Base-by-base conservation (phyloP, 2,888 invertebrate genomes). In the Carabus problematicus region DNA sequence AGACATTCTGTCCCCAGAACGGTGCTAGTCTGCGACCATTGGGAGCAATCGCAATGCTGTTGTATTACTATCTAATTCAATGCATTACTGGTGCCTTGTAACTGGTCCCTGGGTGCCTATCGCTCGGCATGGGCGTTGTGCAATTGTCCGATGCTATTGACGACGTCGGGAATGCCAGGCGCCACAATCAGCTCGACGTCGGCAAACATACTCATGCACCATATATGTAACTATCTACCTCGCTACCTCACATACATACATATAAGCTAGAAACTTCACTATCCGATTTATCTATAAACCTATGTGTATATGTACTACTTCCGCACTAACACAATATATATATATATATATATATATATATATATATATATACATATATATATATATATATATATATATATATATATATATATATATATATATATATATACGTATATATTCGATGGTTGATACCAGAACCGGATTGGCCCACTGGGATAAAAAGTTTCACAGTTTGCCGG, bases 41-140 rank as follows among this genome's bases (percentile, higher is more conserved):
- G 78, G 78, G 78, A 77, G 76, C 78, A 78, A 80, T 80, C 77
- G 78, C 75, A 75, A 74, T 77, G 77, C 78, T 77, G 78, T 79
- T 84, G 83, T 84, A 84, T 84, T 84, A 84, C 84, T 82, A 84
- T 84, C 84, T 85, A 85, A 85, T 85, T 85, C 84, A 84, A 85
- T 84, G 84, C 85, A 84, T 84, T 84, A 84, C 81, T 79, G 79
- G 78, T 80, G 81, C 80, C 80, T 79, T 80, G 79, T 82, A 81
- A 81, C 81, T 80, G 81, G 79, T 78, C 82, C 80, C 81, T 71
- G 72, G 82, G 76, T 78, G 75, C 78, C 81, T 80, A 81, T 82
- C 80, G 79, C 77, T 76, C 74, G 75, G 76, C 76, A 78, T 79
- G 81, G 81, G 79, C 77, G 79, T 78, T 77, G 78, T 79, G 76